phyloP scores from a whole-genome alignment of 2,797 vertebrate genomes.

The Nannoperca obscura region DNA sequence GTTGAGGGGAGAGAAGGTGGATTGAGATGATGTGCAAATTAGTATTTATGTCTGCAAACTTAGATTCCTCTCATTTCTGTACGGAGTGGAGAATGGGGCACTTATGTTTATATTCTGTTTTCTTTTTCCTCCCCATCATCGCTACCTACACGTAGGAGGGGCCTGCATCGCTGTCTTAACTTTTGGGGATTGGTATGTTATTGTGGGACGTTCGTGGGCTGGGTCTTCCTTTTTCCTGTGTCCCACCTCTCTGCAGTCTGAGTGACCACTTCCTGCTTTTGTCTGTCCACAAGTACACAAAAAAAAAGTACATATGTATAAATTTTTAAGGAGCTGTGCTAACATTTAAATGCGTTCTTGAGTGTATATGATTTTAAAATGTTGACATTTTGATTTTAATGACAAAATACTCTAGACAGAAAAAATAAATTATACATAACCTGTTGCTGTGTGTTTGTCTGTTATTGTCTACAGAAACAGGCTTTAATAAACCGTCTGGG shows the following conservation, averaged over 20 bases:
- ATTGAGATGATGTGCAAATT: slow-evolving; percentile 63
- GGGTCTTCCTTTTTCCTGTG: slow-evolving; percentile 65
- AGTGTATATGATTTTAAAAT: slow-evolving; percentile 98
- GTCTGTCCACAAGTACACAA: slow-evolving; percentile 84
- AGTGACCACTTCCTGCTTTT: slow-evolving; percentile 87
- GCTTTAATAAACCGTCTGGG: too few species aligned
- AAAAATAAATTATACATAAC: slow-evolving; percentile 85
- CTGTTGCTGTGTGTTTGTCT: slow-evolving; percentile 55
- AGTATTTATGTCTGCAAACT: slow-evolving; percentile 71
- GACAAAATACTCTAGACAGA: slow-evolving; percentile 88
- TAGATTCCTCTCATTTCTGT: slow-evolving; percentile 56
- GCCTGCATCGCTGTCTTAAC: slow-evolving; percentile 74
- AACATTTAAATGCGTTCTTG: slow-evolving; percentile 93
- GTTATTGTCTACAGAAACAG: background rate
- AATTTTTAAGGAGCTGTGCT: slow-evolving; percentile 94
- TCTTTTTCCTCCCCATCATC: slow-evolving; percentile 31
- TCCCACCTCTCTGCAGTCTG: slow-evolving; percentile 70
- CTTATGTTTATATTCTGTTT: slow-evolving; percentile 54
- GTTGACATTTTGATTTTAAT: slow-evolving; percentile 93
- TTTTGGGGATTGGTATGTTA: slow-evolving; percentile 71
- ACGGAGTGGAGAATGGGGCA: slow-evolving; percentile 61
- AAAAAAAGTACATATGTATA: slow-evolving; percentile 95
- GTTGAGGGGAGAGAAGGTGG: slow-evolving; percentile 63
- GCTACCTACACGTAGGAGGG: slow-evolving; percentile 50
- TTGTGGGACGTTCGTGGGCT: slow-evolving; percentile 60